Evolutionary conservation across 2,797 vertebrate genomes (phyloP).

Genomic region (Orientallactaga sibirica): DNA sequence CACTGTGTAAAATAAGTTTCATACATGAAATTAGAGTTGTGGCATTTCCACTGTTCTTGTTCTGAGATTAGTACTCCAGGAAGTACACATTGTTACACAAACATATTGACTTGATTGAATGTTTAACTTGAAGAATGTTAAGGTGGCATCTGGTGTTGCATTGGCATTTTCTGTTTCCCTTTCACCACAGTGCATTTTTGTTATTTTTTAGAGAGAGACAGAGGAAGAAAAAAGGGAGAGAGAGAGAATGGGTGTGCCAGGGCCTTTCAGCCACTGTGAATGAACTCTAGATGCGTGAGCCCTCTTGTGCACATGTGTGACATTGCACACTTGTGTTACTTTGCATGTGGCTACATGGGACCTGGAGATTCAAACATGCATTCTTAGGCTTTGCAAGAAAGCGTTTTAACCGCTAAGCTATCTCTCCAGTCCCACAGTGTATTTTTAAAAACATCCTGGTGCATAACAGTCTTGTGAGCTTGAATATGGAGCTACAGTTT

Average conservation of each 20-base stretch:
- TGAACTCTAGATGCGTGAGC: too few species aligned
- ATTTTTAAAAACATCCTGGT: not conserved
- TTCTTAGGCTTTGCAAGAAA: too few species aligned
- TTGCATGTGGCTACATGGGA: too few species aligned
- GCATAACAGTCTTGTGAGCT: slow-evolving; percentile 29
- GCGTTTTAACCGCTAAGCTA: too few species aligned
- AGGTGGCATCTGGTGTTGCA: slow-evolving; percentile 22
- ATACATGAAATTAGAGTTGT: slow-evolving; percentile 6
- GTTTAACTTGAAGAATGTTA: slow-evolving; percentile 1
- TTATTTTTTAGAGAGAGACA: too few species aligned
- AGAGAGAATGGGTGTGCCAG: too few species aligned
- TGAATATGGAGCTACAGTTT: slow-evolving; percentile 47
- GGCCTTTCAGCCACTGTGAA: too few species aligned
- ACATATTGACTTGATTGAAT: not conserved
- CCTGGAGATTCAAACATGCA: too few species aligned
- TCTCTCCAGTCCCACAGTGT: not conserved
- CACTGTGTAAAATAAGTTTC: slow-evolving; percentile 1
- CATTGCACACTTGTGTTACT: too few species aligned
- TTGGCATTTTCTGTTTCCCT: slow-evolving; percentile 61
- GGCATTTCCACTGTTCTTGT: not conserved
- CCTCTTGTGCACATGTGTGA: too few species aligned
- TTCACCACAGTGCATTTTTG: not conserved
- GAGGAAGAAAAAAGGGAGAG: too few species aligned
- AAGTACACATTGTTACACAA: slow-evolving; percentile 34
- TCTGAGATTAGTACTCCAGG: slow-evolving; percentile 25